These are phyloP conservation scores for Microvelia longipes DNA, from an alignment of 1,140 invertebrate species.

Conservation along the genomic window DNA sequence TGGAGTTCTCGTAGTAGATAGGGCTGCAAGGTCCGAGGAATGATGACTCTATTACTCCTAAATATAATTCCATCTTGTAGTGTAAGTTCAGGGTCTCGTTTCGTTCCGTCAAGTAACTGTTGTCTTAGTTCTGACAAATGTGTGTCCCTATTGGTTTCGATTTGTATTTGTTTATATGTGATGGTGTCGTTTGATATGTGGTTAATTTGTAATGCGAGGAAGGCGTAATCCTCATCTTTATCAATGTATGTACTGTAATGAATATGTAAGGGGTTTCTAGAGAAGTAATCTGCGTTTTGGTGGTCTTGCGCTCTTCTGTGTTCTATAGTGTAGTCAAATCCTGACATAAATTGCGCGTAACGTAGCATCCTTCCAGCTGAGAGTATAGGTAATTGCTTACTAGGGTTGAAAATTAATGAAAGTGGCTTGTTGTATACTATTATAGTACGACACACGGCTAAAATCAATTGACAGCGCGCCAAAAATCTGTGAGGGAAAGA, in stretches of 20 bases:
- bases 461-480: no score
- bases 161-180: no score
- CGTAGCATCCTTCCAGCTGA: constrained; percentile 25
- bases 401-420: constrained; percentile 12
- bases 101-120: not conserved
- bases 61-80: constrained; percentile 11
- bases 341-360: constrained; percentile 27
- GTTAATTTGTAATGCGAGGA: not conserved
- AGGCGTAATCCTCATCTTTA: not conserved
- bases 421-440: constrained; percentile 9
- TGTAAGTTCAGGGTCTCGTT: constrained; percentile 4
- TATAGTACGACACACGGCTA: no score
- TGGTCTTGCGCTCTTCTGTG: constrained; percentile 22
- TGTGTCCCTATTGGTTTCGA: constrained; percentile 4
- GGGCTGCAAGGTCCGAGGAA: constrained; percentile 8
- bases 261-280: constrained; percentile 26
- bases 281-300: constrained; percentile 22
- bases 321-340: constrained; percentile 27
- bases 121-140: constrained; percentile 4
- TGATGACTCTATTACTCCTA: constrained; percentile 4
- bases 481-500: no score
- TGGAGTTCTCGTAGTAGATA: constrained; percentile 15
- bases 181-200: not conserved
- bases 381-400: constrained; percentile 23
- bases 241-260: not conserved